Percentiles rank a stretch among this genome's conserved stretches.
Evolutionary conservation across 2,888 invertebrate species (phyloP).

Genomic region (Athalia rosae): DNA sequence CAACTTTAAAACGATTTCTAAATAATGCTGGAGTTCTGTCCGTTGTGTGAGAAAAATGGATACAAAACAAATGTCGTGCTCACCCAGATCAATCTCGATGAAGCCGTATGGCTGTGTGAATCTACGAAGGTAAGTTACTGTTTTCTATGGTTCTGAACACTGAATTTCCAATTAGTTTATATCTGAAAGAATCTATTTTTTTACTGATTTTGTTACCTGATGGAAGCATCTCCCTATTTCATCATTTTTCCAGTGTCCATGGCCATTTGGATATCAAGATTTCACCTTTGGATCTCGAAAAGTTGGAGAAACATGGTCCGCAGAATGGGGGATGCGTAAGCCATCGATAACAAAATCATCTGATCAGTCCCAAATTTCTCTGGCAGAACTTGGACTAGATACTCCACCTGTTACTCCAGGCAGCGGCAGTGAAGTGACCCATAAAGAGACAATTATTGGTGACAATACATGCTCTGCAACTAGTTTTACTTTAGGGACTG

Average conservation of each 20-base stretch:
- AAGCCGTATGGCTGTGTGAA: conserved; percentile 64
- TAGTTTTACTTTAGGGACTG: conserved; percentile 1
- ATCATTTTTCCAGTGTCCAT: conserved; percentile 51
- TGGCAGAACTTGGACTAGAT: conserved; percentile 54
- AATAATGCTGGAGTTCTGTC: conserved; percentile 65
- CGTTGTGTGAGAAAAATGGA: conserved; percentile 63
- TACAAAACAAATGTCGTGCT: conserved; percentile 57
- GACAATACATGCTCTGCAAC: conserved; percentile 12
- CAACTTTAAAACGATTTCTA: neutral
- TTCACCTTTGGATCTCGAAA: conserved; percentile 47
- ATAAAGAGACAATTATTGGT: neutral
- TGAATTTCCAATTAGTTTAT: neutral
- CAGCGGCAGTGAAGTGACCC: conserved; percentile 41
- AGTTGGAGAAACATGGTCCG: conserved; percentile 48
- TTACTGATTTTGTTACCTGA: neutral
- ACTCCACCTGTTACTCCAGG: conserved; percentile 60
- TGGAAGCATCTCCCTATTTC: neutral
- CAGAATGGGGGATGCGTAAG: conserved; percentile 45
- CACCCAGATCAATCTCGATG: conserved; percentile 63
- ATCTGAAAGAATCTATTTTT: neutral
- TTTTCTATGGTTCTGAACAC: neutral
- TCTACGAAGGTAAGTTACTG: conserved; percentile 57
- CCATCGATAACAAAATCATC: conserved; percentile 34
- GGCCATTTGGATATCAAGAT: conserved; percentile 53
- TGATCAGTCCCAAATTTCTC: conserved; percentile 47